A percentile compares a stretch with the other conserved stretches of the same genome.
Evolutionary conservation across 2,113 vertebrate species (phyloP).

Genomic region (Dromiciops gliroides): DNA sequence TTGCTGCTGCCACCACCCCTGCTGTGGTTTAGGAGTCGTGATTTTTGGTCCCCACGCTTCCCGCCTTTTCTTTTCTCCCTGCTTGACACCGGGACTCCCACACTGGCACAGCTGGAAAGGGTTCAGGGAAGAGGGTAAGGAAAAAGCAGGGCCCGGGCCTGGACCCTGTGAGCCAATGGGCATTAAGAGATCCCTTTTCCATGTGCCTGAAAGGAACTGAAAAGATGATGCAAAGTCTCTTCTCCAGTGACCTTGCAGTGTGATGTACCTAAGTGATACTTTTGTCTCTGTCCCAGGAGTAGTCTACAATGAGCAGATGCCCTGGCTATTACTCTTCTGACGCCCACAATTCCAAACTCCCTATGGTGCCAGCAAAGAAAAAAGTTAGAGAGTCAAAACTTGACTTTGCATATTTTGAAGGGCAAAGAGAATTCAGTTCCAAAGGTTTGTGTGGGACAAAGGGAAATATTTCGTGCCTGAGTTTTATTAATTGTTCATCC

Average conservation of each 20-base stretch:
- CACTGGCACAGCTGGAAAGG: background rate
- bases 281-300: conserved; percentile 9
- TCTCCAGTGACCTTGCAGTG: conserved; percentile 72
- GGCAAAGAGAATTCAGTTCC: background rate
- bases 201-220: background rate
- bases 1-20: background rate
- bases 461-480: background rate
- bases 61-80: background rate
- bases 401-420: conserved; percentile 41
- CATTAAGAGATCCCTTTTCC: background rate
- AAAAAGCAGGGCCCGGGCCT: background rate
- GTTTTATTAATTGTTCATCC: conserved; percentile 2
- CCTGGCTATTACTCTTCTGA: background rate
- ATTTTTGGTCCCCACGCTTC: background rate
- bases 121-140: background rate
- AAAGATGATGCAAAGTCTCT: conserved; percentile 67
- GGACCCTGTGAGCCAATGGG: background rate
- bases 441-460: conserved; percentile 1
- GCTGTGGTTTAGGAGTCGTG: background rate
- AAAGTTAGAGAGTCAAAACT: background rate
- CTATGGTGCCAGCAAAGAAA: background rate
- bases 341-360: background rate
- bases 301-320: background rate
- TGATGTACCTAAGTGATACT: background rate
- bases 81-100: background rate